Evolutionary conservation across 2,888 invertebrate species (phyloP).

Genomic region (Habroteleia sp.): DNA sequence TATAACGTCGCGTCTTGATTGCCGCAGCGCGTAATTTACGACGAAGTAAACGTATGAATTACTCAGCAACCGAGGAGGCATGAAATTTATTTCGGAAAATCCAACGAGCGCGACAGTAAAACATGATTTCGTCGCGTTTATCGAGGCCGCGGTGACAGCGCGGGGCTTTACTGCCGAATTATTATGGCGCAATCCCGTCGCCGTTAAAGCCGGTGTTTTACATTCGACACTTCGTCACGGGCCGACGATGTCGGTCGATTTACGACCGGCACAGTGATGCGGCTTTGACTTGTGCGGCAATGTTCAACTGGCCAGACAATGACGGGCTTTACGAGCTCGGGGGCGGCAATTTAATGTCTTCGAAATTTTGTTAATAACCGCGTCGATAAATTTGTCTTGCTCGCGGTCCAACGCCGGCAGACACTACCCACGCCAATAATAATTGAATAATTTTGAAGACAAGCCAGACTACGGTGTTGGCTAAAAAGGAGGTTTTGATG

Average conservation of each 20-base stretch:
- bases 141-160: constrained; percentile 34
- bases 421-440: constrained; percentile 41
- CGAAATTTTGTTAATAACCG: constrained; percentile 72
- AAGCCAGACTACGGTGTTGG: constrained; percentile 4
- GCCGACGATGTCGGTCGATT: constrained; percentile 42
- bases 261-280: constrained; percentile 30
- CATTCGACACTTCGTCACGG: constrained; percentile 58
- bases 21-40: constrained; percentile 44
- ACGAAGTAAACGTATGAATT: constrained; percentile 53
- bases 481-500: constrained; percentile 27
- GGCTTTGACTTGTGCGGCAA: constrained; percentile 55
- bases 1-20: constrained; percentile 49
- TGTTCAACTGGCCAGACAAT: constrained; percentile 73
- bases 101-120: constrained; percentile 29
- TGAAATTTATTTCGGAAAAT: constrained; percentile 56
- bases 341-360: constrained; percentile 68
- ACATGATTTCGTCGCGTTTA: constrained; percentile 33
- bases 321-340: constrained; percentile 65
- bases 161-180: constrained; percentile 45
- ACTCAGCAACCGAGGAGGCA: constrained; percentile 36
- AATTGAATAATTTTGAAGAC: constrained; percentile 49
- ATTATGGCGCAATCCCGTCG: constrained; percentile 38
- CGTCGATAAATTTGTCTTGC: constrained; percentile 69
- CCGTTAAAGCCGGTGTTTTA: constrained; percentile 50
- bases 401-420: constrained; percentile 61